Evolutionary conservation across 2,797 vertebrate species (phyloP), one percentile per base, ranked within the genome.

Genomic region (Gymnoscopelus microlampas): DNA sequence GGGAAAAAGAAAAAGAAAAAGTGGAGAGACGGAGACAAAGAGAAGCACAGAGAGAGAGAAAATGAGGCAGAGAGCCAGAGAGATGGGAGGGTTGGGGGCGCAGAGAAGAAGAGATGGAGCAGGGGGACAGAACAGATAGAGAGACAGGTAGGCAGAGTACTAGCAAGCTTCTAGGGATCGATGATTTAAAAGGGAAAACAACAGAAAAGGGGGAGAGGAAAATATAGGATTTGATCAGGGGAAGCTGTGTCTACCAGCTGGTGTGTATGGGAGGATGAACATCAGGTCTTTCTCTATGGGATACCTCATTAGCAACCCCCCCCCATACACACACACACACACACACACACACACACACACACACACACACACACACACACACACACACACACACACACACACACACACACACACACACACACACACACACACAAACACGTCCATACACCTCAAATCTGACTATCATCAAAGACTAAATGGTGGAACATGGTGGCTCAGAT

Each of bases 211-310:
- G 8, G 39, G 50, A 55, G 3, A 50, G 39, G 61, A 66, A 82
- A 77, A 71, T 78, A 73, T 74, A 73, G 79, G 71, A 81, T 83
- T 73, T 87, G 84, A 80, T 9, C 83, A 82, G 66, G 51, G 60
- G 55, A 70, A 80, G 66, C 73, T 53, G 60, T 65, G 29, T 53
- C 50, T 51, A 7, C n/a, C 85, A 84, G 86, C 83, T 83, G 78
- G 77, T 77, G 78, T 83, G 79, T 80, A 73, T 71, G 77, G 70
- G 68, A 68, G 65, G 63, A 79, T 77, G 73, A 59, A 74, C 76
- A 67, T 90, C 79, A 89, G 87, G 89, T 88, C 87, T 74, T 73
- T 65, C 86, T 82, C 86, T 66, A 81, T 81, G 76, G 87, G 83
- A 80, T 55, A 62, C 75, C 88, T 88, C 76, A 84, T 88, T 84